Conservation (phyloP, 2,888 invertebrate genomes). For the Andrena marginata region DNA sequence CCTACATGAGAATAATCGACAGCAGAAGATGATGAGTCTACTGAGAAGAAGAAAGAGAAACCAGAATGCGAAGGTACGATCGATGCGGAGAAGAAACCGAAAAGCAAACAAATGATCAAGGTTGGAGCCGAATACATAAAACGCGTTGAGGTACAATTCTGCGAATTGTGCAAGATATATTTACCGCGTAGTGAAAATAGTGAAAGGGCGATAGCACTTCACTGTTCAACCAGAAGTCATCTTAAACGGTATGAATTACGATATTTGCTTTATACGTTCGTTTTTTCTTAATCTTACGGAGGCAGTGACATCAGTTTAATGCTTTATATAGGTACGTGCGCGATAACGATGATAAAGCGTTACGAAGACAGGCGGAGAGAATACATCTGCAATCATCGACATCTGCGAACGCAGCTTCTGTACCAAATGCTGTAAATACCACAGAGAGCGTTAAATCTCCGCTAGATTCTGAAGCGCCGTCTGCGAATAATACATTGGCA, state of each 20-base stretch:
- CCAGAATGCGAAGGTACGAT: slow-evolving; percentile 80
- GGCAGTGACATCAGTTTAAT: slow-evolving; percentile 3
- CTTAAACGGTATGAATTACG: slow-evolving; percentile 87
- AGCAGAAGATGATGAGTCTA: slow-evolving; percentile 87
- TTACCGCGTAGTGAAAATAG: slow-evolving; percentile 88
- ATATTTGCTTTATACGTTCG: neutral
- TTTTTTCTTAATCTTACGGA: neutral
- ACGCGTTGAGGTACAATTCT: slow-evolving; percentile 92
- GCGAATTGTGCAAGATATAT: slow-evolving; percentile 92
- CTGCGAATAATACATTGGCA: slow-evolving; percentile 52
- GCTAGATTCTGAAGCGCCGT: slow-evolving; percentile 63
- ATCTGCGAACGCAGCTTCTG: slow-evolving; percentile 69
- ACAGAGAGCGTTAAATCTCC: slow-evolving; percentile 71
- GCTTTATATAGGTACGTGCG: slow-evolving; percentile 87
- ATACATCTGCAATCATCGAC: slow-evolving; percentile 85
- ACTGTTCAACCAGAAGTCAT: slow-evolving; percentile 92
- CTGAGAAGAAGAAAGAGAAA: slow-evolving; percentile 87
- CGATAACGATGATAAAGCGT: slow-evolving; percentile 91
- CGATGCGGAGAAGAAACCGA: slow-evolving; percentile 85
- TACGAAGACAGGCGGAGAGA: slow-evolving; percentile 90
- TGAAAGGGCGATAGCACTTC: slow-evolving; percentile 88
- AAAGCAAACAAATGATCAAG: slow-evolving; percentile 89
- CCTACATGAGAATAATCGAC: slow-evolving; percentile 19
- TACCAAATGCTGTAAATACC: slow-evolving; percentile 66
- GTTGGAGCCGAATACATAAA: slow-evolving; percentile 92